A percentile compares a stretch with the other conserved stretches of the same genome.
Evolutionary conservation across 2,113 vertebrate genomes (phyloP).

Genomic region (Malurus melanocephalus): DNA sequence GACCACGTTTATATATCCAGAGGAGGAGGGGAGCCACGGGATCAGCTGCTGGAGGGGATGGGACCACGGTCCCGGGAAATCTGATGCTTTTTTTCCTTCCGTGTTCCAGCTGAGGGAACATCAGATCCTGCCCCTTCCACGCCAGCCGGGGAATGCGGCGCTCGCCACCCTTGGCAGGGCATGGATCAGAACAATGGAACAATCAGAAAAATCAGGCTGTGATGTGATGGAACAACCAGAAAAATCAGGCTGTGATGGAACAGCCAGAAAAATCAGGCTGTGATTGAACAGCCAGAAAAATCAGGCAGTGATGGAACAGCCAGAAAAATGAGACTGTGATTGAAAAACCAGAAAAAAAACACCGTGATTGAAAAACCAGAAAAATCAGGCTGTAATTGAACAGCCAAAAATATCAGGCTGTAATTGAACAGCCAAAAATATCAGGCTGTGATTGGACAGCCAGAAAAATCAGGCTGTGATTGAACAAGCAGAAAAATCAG

Average conservation of each 20-base stretch:
- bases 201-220: not conserved
- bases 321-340: too few relatives aligned
- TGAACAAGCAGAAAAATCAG: too few relatives aligned
- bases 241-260: too few relatives aligned
- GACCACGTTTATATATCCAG: not conserved
- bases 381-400: not conserved
- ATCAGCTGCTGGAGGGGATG: not conserved
- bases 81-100: conserved; percentile 4
- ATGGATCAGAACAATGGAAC: not conserved
- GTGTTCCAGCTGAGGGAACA: conserved; percentile 59
- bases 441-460: too few relatives aligned
- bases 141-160: not conserved
- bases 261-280: too few relatives aligned
- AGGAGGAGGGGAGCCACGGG: not conserved
- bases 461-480: too few relatives aligned
- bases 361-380: too few relatives aligned
- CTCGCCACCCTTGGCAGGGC: not conserved
- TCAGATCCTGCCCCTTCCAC: conserved; percentile 17
- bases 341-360: too few relatives aligned
- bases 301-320: too few relatives aligned
- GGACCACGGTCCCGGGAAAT: conserved; percentile 10
- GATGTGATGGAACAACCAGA: too few relatives aligned
- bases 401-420: too few relatives aligned
- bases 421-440: too few relatives aligned
- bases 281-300: not conserved